These are phyloP conservation scores for Falco rusticolus DNA, from an alignment of 2,797 vertebrate species.

Conservation along the genomic window DNA sequence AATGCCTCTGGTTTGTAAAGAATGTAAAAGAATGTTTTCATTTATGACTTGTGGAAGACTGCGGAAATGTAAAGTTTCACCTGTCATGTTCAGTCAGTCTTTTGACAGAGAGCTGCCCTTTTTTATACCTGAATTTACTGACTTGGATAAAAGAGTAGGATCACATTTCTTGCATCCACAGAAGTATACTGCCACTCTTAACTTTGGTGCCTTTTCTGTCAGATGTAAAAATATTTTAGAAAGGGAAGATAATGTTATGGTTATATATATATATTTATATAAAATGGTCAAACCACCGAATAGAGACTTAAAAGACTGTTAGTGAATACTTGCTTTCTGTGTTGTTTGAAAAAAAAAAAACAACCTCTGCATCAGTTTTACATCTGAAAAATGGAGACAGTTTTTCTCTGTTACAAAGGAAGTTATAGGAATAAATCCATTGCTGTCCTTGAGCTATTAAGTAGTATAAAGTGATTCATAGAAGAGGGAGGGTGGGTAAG, in stretches of 20 bases:
- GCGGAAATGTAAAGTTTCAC: not conserved
- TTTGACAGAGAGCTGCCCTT: not conserved
- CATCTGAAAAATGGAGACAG: not conserved
- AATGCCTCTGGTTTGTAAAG: not conserved
- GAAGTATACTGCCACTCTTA: not conserved
- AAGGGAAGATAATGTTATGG: not conserved
- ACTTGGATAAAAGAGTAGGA: not conserved
- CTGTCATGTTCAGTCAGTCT: not conserved
- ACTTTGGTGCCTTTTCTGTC: not conserved
- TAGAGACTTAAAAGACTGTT: not conserved
- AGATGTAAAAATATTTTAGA: not conserved
- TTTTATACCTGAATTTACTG: not conserved
- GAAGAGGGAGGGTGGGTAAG: not conserved
- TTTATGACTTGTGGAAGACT: not conserved
- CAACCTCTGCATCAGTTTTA: not conserved
- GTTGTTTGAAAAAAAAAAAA: not conserved
- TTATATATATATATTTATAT: no score
- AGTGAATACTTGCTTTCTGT: not conserved
- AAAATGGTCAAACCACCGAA: not conserved
- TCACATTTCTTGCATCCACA: accelerated
- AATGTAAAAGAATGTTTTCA: not conserved
- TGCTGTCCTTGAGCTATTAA: not conserved
- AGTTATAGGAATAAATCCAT: not conserved
- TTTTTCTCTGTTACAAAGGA: not conserved
- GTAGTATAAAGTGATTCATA: not conserved